A percentile compares a stretch with the other conserved stretches of the same genome.
These are phyloP conservation scores for Camponotus fellah DNA, from an alignment of 2,888 invertebrate genomes.

Conservation along the genomic window DNA sequence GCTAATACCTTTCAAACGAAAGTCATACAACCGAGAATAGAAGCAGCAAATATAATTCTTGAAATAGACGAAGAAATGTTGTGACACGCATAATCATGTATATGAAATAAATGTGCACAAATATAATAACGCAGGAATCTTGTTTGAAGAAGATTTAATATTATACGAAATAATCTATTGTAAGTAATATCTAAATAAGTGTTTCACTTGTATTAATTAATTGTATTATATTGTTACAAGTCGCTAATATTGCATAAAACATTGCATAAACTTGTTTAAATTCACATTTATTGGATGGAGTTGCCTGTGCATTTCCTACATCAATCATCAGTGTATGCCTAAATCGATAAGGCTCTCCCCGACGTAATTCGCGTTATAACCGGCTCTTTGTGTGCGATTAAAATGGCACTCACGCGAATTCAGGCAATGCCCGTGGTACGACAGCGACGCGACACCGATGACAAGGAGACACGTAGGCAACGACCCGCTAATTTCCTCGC, in stretches of 20 bases:
- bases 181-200: background rate
- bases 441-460: conserved; percentile 46
- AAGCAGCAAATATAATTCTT: background rate
- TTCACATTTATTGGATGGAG: background rate
- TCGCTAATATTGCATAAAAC: background rate
- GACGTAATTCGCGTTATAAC: conserved; percentile 43
- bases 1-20: conserved; percentile 86
- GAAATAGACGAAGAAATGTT: background rate
- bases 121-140: background rate
- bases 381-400: conserved; percentile 47
- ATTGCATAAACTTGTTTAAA: background rate
- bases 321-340: background rate
- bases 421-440: conserved; percentile 43
- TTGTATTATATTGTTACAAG: background rate
- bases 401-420: conserved; percentile 51
- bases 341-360: conserved; percentile 28
- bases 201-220: background rate
- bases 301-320: background rate
- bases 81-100: background rate
- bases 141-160: background rate
- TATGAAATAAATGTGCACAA: background rate
- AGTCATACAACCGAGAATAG: background rate
- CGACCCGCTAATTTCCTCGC: conserved; percentile 76
- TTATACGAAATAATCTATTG: background rate
- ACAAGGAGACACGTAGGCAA: conserved; percentile 54